Base-by-base conservation (phyloP, 2,113 vertebrate species). In the Saccopteryx leptura region DNA sequence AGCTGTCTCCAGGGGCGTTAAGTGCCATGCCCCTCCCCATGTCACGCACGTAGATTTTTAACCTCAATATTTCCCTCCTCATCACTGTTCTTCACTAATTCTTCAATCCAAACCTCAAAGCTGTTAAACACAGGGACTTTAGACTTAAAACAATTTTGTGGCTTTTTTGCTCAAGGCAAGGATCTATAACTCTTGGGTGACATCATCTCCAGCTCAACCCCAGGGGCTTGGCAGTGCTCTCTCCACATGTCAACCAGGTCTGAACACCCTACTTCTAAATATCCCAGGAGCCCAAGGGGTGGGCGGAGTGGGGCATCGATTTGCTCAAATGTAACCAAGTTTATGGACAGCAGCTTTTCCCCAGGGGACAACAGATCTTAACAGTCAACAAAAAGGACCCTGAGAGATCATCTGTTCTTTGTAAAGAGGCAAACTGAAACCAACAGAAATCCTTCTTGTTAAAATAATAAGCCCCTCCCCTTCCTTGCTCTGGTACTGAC, bases 141-240 rank as follows among this genome's bases (percentile, higher is more conserved):
- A 85, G 68, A 66, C 72, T 12, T 61, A 12, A 33, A 14, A 75
- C 31, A 76, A 11, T 56, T 33, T 1, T 12, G 6, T 17, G 28
- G 50, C 8, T 39, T 50, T 63, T 48, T 69, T 14, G 7, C 15
- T 17, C 19, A 23, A 39, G 74, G 50, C 7, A 15, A n/a, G 33
- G 26, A 23, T 5, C 54, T 10, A 31, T 17, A 39, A 31, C 3
- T 15, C 18, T 14, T 4, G 19, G 28, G 61, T 8, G 46, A 60
- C 33, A 15, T 13, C 9, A 9, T 54, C 39, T 28, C 18, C 0
- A 18, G 54, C 8, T 65, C 39, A 33, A 2, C n/a, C 61, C 19
- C 4, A 6, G 26, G 33, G 46, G 10, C 24, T 17, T 0, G 10
- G 31, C 18, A 7, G 7, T 15, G 48, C 9, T 0, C 2, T 2